A percentile compares a stretch with the other conserved stretches of the same genome.
phyloP scores from a whole-genome alignment of 1,140 invertebrate genomes.

The Aphaenogaster floridana region DNA sequence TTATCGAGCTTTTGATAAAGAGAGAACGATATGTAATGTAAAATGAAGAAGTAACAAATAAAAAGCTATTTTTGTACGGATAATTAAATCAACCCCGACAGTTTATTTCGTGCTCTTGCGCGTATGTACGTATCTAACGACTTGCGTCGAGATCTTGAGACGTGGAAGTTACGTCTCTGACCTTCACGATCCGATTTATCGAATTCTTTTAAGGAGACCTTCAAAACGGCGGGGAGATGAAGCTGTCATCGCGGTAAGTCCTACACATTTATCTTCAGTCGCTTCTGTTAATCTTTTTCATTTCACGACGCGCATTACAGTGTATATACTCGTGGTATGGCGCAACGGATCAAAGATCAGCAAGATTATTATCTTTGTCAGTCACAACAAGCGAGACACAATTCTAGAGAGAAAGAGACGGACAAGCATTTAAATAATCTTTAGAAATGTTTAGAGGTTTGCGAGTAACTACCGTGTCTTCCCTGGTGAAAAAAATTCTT shows the following conservation, averaged over 20 bases:
- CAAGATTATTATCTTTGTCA: background rate
- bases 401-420: no score
- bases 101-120: slow-evolving; percentile 33
- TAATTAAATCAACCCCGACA: slow-evolving; percentile 31
- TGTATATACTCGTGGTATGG: background rate
- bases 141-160: background rate
- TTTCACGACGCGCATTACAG: background rate
- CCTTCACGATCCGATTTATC: background rate
- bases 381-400: no score
- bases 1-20: slow-evolving; percentile 58
- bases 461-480: no score
- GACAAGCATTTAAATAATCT: no score
- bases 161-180: background rate
- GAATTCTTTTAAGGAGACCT: background rate
- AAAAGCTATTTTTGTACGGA: slow-evolving; percentile 57
- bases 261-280: background rate
- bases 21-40: slow-evolving; percentile 56
- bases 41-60: slow-evolving; percentile 60
- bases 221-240: background rate
- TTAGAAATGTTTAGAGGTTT: no score
- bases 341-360: background rate
- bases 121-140: background rate
- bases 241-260: slow-evolving; percentile 28
- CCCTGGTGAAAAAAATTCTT: no score
- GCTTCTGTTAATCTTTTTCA: background rate